A percentile compares a stretch with the other conserved stretches of the same genome.
Conservation (phyloP, 2,113 vertebrate genomes). For the Chelonoidis abingdonii region DNA sequence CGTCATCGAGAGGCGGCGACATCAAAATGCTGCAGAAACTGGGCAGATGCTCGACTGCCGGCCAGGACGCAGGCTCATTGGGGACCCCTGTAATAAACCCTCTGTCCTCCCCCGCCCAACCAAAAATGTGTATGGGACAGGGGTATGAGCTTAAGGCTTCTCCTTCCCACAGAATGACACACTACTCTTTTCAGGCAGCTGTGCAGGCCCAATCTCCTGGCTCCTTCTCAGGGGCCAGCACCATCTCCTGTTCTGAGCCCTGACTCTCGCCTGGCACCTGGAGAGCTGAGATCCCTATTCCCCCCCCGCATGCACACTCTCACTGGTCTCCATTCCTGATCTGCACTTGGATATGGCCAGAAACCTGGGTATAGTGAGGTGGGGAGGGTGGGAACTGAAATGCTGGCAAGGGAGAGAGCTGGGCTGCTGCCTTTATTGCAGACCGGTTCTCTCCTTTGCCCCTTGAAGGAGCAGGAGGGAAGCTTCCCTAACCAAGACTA, state of each 20-base stretch:
- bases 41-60: no score
- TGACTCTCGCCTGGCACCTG: background rate
- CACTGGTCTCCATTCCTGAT: fast-evolving
- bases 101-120: background rate
- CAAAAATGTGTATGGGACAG: background rate
- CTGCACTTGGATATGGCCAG: background rate
- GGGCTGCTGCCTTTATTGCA: background rate
- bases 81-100: background rate
- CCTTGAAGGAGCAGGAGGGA: background rate
- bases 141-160: background rate
- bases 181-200: background rate
- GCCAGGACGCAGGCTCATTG: no score
- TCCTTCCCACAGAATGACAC: background rate
- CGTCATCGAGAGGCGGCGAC: no score
- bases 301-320: no score
- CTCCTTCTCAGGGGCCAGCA: background rate
- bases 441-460: background rate
- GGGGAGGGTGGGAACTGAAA: background rate
- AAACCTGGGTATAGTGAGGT: background rate
- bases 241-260: background rate
- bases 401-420: background rate
- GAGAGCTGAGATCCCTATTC: background rate
- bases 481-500: background rate
- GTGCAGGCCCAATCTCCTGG: background rate
- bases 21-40: no score